Base-by-base conservation (phyloP, 2,797 vertebrate genomes). In the Pelochelys cantorii region DNA sequence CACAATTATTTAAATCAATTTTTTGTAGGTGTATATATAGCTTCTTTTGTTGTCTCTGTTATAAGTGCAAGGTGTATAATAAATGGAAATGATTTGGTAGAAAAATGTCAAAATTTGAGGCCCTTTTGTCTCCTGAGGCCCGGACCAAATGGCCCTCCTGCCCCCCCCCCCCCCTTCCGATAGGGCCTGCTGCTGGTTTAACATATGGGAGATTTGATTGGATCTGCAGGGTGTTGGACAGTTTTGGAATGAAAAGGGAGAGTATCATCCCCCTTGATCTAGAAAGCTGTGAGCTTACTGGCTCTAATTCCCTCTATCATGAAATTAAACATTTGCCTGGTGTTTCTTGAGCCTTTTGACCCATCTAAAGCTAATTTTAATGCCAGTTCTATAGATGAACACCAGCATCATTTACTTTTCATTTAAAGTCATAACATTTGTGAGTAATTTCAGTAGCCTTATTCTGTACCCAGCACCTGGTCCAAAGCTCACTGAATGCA, bases 331-430 rank as follows among this genome's bases (percentile, higher is more conserved):
- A 71, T 37, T 37, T 34, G 5, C n/a, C 65, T 68, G 17, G n/a
- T 15, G n/a, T 68, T 68, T 34, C 65, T 68, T 68, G n/a, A 68
- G n/a, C 17, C 65, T 71, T 71, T 71, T 34, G 10, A 71, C 65
- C 18, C 65, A 5, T 71, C 37, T 71, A 10, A 54, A 71, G n/a
- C 14, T 83, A 55, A 23, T 93, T 97, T 87, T 91, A 92, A 56
- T 55, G 87, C 7, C 23, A 84, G 17, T 83, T 90, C 71, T 10
- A 29, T 48, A 59, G 1, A 68, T 34, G 52, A 81, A 90, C 86
- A 83, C 77, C 34, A 90, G 53, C 3, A 81, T 59, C 1, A 84
- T 85, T 90, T 89, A 42, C 52, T 95, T 95, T 89, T 85, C 29
- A 29, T 74, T 71, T 90, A 42, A 52, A 80, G 20, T 85, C 27